A percentile compares a stretch with the other conserved stretches of the same genome.
Evolutionary conservation across 2,797 vertebrate genomes (phyloP).

Genomic region (Carapus acus): DNA sequence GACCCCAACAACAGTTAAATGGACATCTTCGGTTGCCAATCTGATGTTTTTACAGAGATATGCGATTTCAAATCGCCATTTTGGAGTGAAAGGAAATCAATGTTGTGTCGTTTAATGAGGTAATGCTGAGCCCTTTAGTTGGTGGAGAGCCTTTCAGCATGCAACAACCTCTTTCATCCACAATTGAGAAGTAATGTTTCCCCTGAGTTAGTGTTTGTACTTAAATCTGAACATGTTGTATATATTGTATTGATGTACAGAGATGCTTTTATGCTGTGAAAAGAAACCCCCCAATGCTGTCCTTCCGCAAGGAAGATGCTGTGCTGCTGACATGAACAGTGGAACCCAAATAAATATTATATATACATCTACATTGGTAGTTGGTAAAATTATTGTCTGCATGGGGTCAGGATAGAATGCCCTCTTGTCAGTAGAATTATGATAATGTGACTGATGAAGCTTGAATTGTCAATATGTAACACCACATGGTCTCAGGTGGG

Average conservation of each 20-base stretch:
- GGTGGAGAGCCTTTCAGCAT: no score
- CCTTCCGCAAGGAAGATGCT: slow-evolving; percentile 25
- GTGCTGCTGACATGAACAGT: slow-evolving; percentile 47
- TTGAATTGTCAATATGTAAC: no score
- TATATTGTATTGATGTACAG: slow-evolving; percentile 70
- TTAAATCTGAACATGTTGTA: slow-evolving; percentile 58
- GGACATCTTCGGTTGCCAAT: slow-evolving; percentile 6
- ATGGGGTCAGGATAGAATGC: no score
- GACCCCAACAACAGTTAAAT: background rate
- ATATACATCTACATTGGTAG: no score
- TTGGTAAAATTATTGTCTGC: no score
- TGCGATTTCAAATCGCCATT: slow-evolving; percentile 1
- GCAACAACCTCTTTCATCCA: slow-evolving; percentile 19
- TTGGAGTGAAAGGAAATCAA: slow-evolving; percentile 2
- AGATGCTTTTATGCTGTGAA: slow-evolving; percentile 45
- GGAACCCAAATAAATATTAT: slow-evolving; percentile 15
- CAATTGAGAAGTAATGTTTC: slow-evolving; percentile 12
- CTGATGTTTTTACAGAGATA: slow-evolving; percentile 6
- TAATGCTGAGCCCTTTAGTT: slow-evolving; percentile 7
- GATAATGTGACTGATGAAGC: no score
- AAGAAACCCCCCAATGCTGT: slow-evolving; percentile 43
- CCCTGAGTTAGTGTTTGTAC: slow-evolving; percentile 19
- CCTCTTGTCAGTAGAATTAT: no score
- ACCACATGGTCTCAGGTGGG: no score
- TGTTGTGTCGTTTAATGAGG: slow-evolving; percentile 17